These are phyloP conservation scores for Fregetta grallaria DNA, from an alignment of 2,113 vertebrate genomes.

Conservation along the genomic window DNA sequence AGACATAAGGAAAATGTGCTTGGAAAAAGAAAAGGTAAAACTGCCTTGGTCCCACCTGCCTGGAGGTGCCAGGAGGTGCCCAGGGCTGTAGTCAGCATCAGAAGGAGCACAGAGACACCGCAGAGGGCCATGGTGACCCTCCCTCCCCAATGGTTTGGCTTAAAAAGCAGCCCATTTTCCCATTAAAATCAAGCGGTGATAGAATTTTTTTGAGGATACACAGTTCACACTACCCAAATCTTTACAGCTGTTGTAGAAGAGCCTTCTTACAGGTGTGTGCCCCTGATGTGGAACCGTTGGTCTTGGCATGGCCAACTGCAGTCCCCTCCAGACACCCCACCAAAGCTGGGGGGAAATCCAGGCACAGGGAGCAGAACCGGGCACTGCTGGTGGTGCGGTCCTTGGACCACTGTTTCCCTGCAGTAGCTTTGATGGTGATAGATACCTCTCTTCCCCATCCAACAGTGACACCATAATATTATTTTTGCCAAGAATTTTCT, in stretches of 20 bases:
- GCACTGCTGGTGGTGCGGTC: rapidly evolving
- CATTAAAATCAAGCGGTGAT: background rate
- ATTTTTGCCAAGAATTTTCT: background rate
- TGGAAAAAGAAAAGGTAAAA: background rate
- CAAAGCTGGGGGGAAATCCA: background rate
- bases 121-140: background rate
- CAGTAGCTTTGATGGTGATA: background rate
- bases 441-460: background rate
- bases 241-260: background rate
- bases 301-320: background rate
- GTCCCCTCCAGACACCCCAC: background rate
- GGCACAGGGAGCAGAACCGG: background rate
- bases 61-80: background rate
- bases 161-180: background rate
- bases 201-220: background rate
- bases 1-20: rapidly evolving
- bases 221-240: background rate
- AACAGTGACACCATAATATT: background rate
- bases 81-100: background rate
- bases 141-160: background rate
- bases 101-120: rapidly evolving
- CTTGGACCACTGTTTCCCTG: background rate
- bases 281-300: background rate
- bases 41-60: background rate
- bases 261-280: background rate